Base-by-base conservation (phyloP, 2,797 vertebrate species). In the Brotula barbata region DNA sequence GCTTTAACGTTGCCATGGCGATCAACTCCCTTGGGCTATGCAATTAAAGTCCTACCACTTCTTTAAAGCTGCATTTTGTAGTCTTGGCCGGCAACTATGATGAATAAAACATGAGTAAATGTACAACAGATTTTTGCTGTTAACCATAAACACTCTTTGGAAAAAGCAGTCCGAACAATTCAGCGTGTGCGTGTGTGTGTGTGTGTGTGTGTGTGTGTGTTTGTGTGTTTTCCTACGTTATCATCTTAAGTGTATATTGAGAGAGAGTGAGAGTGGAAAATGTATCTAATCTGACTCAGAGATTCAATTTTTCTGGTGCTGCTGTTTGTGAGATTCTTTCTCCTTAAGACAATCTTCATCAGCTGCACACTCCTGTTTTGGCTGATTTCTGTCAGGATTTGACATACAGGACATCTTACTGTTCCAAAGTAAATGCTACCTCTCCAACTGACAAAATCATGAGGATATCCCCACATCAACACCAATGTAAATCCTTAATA, bases 61-160 rank as follows among this genome's bases (percentile, higher is more conserved):
- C 84, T 83, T 87, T 88, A 83, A 77, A 81, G 85, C 81, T 78
- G 79, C 77, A 85, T 86, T 86, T 82, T 88, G 81, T 81, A 73
- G 74, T 81, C 86, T 76, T 67, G 64, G 77, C 75, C 67, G 5
- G 74, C 43, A 64, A 85, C 68, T 68, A 62, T 37, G 58, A 89
- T 89, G 86, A 90, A 90, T 89, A 89, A 89, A 88, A 89, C 84
- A 88, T 88, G 56, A 77, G 79, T 75, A 69, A 80, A 80, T 86
- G 72, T 82, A 77, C 74, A 68, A 75, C 77, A 62, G 59, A 68
- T 42, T 71, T 66, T 63, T 53, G 63, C 71, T 75, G 68, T 66
- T 73, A 76, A 75, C 64, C 70, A 73, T 69, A 76, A 78, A 76
- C 69, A 71, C 28, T 71, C 16, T 60, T 77, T 23, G 52, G 44